Base-by-base conservation (phyloP, 2,888 invertebrate genomes). In the Tetragonisca angustula region DNA sequence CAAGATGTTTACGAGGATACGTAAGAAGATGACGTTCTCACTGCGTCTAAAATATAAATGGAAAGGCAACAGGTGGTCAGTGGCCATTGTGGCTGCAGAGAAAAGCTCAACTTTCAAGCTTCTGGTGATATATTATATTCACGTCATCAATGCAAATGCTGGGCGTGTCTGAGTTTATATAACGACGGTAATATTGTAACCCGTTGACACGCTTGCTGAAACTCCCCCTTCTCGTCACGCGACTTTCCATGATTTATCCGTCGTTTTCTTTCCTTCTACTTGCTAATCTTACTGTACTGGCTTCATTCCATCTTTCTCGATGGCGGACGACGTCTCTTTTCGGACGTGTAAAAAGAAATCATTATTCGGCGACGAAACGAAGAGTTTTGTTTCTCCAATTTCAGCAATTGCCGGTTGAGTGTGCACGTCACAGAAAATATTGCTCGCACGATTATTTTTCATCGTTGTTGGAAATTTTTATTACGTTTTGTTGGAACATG, bases 41-140 rank as follows among this genome's bases (percentile, higher is more conserved):
- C 90, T 76, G 69, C 88, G 88, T 90, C 92, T 93, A 91, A 94
- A 94, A 93, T 94, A 93, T 93, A 93, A 94, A 94, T 93, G 92
- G 92, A 88, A 91, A 89, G 91, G 93, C 94, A 94, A 94, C 94
- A 94, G 94, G 94, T 94, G 94, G 94, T 89, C 94, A 94, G 93
- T 93, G 91, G 91, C 90, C 90, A 91, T 91, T 91, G 91, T 91
- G 90, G 90, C 85, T 86, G 83, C 83, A 88, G 88, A 91, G 92
- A 92, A 93, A 92, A 91, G 92, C 92, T 91, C 89, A 86, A 89
- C 91, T 88, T 91, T 86, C 88, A 90, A 88, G 85, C 84, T 71
- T 77, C 85, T 78, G 83, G 90, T 91, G 90, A 94, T 93, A 92
- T 93, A 92, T 93, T 92, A 93, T 91, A 92, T 92, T 93, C 93